Base-by-base conservation (phyloP, 1,140 invertebrate species). In the Oncopeltus fasciatus region DNA sequence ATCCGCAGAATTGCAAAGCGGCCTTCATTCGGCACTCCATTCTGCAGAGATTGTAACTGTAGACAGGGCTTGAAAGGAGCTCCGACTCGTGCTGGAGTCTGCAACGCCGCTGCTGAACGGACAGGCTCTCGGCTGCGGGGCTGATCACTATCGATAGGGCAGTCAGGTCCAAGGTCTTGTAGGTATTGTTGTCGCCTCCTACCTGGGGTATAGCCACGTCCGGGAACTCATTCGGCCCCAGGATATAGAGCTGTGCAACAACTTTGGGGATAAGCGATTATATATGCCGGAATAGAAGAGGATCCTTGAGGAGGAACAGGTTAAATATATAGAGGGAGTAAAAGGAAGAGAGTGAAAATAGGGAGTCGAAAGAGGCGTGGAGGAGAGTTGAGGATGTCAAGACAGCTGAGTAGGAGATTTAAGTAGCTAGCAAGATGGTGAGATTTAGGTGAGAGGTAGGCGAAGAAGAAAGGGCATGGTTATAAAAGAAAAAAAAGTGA, bases 41-140 rank as follows among this genome's bases (percentile, higher is more conserved):
- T 2, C 81, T 73, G 67, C 83, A 86, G 61, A 83, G 69, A 0
- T 79, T 81, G 65, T 83, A 84, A 3, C 80, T 80, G 70, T 86
- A 85, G 18, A 82, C 78, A 0, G 81, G 76, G 61, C 77, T 80
- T 38, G 81, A 78, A 51, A 71, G 66, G 29, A 83, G 69, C 57
- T 83, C 78, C n/a, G 74, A 73, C 71, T 86, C 83, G 60, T 81
- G 70, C n/a, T 74, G 73, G 67, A 83, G 83, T 3, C 81, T 75
- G 66, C 83, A 86, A 64, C 81, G 79, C 58, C 83, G 73, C 67
- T 86, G 83, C 18, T 61, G n/a, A 12, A 56, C 72, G 68, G 21
- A 62, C 57, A 64, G 71, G 59, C 33, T 70, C 67, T 44, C 28
- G 21, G 53, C 26, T 11, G 38, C 53, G 12, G 38, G 8, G 5